Evolutionary conservation across 2,888 invertebrate genomes (phyloP).

Genomic region (Acanthococcus lagerstroemiae): DNA sequence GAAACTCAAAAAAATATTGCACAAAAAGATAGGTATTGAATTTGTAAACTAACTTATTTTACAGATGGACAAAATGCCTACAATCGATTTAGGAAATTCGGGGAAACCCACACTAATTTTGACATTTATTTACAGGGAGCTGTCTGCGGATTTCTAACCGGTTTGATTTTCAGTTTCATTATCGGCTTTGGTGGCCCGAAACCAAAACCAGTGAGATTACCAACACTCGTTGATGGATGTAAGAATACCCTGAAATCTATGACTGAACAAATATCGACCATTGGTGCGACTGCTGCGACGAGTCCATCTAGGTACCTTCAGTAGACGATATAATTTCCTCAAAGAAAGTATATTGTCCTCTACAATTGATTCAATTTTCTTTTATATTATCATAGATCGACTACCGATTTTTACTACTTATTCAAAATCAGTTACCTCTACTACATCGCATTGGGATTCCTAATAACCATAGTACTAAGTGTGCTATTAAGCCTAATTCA

Average conservation of each 20-base stretch:
- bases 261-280: too few species aligned
- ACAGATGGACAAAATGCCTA: too few species aligned
- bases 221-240: constrained; percentile 53
- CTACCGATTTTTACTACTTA: constrained; percentile 23
- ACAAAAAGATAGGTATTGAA: too few species aligned
- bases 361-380: not conserved
- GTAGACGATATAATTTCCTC: too few species aligned
- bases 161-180: constrained; percentile 63
- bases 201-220: constrained; percentile 49
- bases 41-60: too few species aligned
- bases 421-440: constrained; percentile 33
- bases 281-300: too few species aligned
- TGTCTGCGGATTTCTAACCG: constrained; percentile 52
- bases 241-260: constrained; percentile 33
- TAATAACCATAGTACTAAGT: constrained; percentile 26
- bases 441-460: constrained; percentile 33
- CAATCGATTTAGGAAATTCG: constrained; percentile 37
- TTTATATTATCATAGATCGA: not conserved
- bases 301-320: too few species aligned
- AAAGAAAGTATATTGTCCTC: not conserved
- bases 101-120: not conserved
- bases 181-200: constrained; percentile 75
- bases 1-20: too few species aligned
- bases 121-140: constrained; percentile 50
- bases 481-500: constrained; percentile 25